Base-by-base conservation (phyloP, 1,140 invertebrate species). In the Anoplolepis gracilipes region DNA sequence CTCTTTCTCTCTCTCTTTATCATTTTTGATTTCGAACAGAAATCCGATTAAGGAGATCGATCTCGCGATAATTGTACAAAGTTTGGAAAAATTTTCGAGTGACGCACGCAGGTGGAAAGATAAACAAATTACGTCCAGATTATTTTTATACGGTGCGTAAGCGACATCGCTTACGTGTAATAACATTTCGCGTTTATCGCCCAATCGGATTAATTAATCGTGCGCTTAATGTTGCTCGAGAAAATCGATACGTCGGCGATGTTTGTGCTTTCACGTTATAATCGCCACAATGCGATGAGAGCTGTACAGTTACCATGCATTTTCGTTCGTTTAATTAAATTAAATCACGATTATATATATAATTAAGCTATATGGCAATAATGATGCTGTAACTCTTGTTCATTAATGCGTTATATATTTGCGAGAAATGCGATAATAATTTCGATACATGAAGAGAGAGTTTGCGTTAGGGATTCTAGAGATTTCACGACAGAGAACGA, bases 181-280 rank as follows among this genome's bases (percentile, higher is more conserved):
- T 55, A 69, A 70, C 33, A 11, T 49, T 49, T 70, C 22, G 30
- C 64, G 33, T 36, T 78, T 67, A 53, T 67, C 77, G 28, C 16
- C 22, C 33, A n/a, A 57, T 79, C 22, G 55, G 36, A 69, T 79
- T 79, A 69, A 79, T 79, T 70, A 79, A 79, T 55, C 62, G 46
- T 16, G 1, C 30, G n/a, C 11, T 78, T 78, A 78, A 65, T 36
- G n/a, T 33, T 53, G 28, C 42, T 13, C 46, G 64, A 49, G 46
- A 70, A 69, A 69, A 79, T 79, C 77, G 64, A 78, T 77, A 46
- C 13, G 30, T 62, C 19, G 33, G 39, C 13, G 42, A 49, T 49
- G 19, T 67, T 33, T 25, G 22, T 2, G 2, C n/a, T 22, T 1
- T n/a, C 13, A 16, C 19, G 39, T 49, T n/a, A 33, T 36, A 22